phyloP scores from a whole-genome alignment of 2,797 vertebrate species.

The Danio choprae region DNA sequence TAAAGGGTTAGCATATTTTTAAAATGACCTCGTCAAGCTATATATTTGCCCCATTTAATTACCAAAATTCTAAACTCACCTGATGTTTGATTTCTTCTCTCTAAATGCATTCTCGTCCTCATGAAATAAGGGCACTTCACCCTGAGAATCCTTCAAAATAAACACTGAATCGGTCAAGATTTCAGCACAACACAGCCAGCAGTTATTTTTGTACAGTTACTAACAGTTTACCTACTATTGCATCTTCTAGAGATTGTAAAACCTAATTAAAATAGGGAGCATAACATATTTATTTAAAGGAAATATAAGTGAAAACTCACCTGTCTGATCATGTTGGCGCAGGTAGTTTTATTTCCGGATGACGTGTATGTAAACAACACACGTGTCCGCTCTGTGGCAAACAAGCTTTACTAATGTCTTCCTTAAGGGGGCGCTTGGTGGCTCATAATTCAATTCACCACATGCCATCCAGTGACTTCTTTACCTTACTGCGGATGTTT shows the following conservation, averaged over 20 bases:
- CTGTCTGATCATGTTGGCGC: slow-evolving; percentile 62
- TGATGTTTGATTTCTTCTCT: slow-evolving; percentile 78
- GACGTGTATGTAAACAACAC: slow-evolving; percentile 79
- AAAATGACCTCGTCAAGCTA: background rate
- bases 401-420: background rate
- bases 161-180: background rate
- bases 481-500: background rate
- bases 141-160: slow-evolving; percentile 80
- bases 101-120: slow-evolving; percentile 82
- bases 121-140: slow-evolving; percentile 91
- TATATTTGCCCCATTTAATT: background rate
- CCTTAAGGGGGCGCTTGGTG: background rate
- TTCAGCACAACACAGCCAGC: background rate
- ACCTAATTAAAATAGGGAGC: too few species aligned
- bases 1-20: too few species aligned
- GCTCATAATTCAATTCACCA: background rate
- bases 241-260: too few species aligned
- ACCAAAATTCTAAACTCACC: slow-evolving; percentile 69
- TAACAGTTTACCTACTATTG: too few species aligned
- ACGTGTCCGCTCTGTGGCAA: slow-evolving; percentile 13
- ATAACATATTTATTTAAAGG: background rate
- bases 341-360: slow-evolving; percentile 69
- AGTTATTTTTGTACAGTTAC: too few species aligned
- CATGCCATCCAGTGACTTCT: background rate
- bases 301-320: slow-evolving; percentile 42